Conservation (phyloP, 2,797 vertebrate species). For the Gastrophryne carolinensis region DNA sequence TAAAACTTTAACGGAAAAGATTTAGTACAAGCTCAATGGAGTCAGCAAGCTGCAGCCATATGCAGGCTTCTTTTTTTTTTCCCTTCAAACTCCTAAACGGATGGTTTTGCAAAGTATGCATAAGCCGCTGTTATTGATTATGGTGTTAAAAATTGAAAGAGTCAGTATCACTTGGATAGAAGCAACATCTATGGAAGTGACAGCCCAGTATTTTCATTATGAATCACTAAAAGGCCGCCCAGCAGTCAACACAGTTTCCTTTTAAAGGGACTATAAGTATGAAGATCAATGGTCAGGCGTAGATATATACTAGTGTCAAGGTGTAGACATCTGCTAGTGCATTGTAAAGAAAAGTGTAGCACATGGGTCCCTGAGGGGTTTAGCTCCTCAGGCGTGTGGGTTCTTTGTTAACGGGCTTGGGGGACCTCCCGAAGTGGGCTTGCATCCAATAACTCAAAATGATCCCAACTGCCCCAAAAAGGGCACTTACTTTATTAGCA, state of each 20-base stretch:
- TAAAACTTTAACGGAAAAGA: slow-evolving; percentile 99
- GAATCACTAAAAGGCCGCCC: slow-evolving; percentile 62
- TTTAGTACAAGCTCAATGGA: slow-evolving; percentile 92
- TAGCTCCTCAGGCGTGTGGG: too few species aligned
- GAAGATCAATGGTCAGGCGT: too few species aligned
- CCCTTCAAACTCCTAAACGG: slow-evolving; percentile 92
- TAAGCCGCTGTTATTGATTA: slow-evolving; percentile 99
- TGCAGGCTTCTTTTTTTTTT: slow-evolving; percentile 81
- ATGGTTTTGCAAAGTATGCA: slow-evolving; percentile 96
- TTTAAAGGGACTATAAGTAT: too few species aligned
- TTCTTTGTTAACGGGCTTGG: too few species aligned
- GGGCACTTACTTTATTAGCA: too few species aligned
- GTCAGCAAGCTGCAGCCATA: slow-evolving; percentile 96
- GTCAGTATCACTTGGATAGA: slow-evolving; percentile 95
- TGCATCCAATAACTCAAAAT: too few species aligned
- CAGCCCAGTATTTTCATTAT: slow-evolving; percentile 74
- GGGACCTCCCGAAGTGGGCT: too few species aligned
- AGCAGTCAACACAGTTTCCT: slow-evolving; percentile 54
- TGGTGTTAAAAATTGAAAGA: slow-evolving; percentile 97
- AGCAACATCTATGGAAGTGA: slow-evolving; percentile 93
- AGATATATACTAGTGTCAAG: too few species aligned
- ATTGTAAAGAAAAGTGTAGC: too few species aligned
- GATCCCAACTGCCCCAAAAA: too few species aligned
- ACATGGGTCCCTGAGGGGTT: too few species aligned
- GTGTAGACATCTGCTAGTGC: too few species aligned